Evolutionary conservation across 2,888 invertebrate genomes (phyloP).

Genomic region (Lithophane ornitopus): DNA sequence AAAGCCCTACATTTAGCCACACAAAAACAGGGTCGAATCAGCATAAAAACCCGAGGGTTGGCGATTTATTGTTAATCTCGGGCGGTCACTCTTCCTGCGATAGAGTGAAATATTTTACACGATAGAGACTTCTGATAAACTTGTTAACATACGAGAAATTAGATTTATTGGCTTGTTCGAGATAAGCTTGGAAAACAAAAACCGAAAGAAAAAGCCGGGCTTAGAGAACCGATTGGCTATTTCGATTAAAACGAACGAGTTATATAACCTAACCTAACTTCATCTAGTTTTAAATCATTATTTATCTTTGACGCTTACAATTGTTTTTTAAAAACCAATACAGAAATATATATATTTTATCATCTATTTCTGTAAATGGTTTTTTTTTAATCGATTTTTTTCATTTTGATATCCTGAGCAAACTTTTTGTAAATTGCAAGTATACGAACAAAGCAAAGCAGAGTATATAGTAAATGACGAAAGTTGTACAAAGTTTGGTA

Average conservation of each 20-base stretch:
- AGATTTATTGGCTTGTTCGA: slow-evolving; percentile 37
- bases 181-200: slow-evolving; percentile 23
- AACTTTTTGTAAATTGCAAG: neutral
- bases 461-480: neutral
- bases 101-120: slow-evolving; percentile 42
- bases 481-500: neutral
- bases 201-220: neutral
- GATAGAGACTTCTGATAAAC: slow-evolving; percentile 49
- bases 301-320: neutral
- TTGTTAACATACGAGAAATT: slow-evolving; percentile 40
- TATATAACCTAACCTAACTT: neutral
- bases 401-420: neutral
- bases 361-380: neutral
- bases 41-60: slow-evolving; percentile 58
- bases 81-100: slow-evolving; percentile 56
- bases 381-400: too few relatives aligned
- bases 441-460: neutral
- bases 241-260: neutral
- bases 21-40: slow-evolving; percentile 51
- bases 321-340: neutral
- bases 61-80: slow-evolving; percentile 57
- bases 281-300: neutral
- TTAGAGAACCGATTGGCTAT: too few relatives aligned
- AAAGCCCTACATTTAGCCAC: slow-evolving; percentile 33
- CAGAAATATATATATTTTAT: neutral